These are phyloP conservation scores for Physeter macrocephalus DNA, from an alignment of 2,113 vertebrate genomes.

Conservation along the genomic window DNA sequence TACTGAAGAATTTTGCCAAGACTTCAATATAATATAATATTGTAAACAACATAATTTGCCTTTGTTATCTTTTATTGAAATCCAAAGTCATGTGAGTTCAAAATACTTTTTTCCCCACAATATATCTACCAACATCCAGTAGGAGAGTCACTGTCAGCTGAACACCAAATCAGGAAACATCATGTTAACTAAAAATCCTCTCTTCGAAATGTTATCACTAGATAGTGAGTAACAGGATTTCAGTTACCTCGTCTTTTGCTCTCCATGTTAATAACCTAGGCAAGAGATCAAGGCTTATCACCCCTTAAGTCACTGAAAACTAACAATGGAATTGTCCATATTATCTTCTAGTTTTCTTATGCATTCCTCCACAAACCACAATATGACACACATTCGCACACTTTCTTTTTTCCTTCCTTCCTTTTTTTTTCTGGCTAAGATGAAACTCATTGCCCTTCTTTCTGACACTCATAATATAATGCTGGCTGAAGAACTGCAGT, in stretches of 20 bases:
- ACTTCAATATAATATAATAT: neutral
- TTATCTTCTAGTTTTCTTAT: neutral
- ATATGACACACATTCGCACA: neutral
- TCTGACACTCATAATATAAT: neutral
- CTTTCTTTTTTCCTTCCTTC: neutral
- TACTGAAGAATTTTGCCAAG: neutral
- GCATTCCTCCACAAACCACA: neutral
- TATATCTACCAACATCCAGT: neutral
- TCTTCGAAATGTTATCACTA: neutral
- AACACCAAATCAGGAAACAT: neutral
- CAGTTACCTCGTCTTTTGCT: neutral
- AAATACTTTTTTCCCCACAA: neutral
- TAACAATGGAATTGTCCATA: neutral
- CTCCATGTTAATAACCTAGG: neutral
- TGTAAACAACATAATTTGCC: neutral
- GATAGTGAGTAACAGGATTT: neutral
- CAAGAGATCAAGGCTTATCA: neutral
- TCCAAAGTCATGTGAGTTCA: neutral
- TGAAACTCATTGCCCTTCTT: neutral
- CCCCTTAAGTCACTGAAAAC: neutral
- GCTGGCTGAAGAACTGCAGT: neutral
- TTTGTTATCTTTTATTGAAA: neutral
- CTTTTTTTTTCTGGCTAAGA: neutral
- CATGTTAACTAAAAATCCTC: neutral
- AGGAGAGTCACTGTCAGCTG: neutral